These are phyloP conservation scores for Eueides isabella DNA, from an alignment of 1,140 invertebrate species.

Conservation along the genomic window DNA sequence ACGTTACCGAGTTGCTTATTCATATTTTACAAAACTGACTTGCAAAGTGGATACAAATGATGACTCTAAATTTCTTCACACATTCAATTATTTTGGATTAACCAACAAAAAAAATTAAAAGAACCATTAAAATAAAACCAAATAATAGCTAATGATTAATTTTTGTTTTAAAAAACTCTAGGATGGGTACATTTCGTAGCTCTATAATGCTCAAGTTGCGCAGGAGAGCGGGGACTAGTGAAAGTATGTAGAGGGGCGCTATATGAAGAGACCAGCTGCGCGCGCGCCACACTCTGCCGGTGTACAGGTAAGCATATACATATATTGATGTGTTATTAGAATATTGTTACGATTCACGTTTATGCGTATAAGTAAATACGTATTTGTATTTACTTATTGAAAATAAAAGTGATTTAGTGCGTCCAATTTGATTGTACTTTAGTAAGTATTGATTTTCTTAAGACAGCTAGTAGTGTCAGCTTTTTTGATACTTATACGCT, in stretches of 20 bases:
- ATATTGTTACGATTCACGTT: background rate
- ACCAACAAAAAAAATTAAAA: background rate
- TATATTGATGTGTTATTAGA: background rate
- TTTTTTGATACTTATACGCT: background rate
- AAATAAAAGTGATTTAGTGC: background rate
- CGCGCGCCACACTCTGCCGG: conserved; percentile 69
- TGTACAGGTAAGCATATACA: conserved; percentile 57
- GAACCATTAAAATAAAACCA: background rate
- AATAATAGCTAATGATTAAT: background rate
- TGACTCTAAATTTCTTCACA: background rate
- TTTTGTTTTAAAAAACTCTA: background rate
- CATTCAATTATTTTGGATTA: background rate
- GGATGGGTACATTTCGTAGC: conserved; percentile 52
- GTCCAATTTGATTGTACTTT: background rate
- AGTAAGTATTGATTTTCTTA: background rate
- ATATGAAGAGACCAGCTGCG: conserved; percentile 54
- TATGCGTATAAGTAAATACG: too few species aligned
- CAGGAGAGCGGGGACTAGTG: conserved; percentile 58
- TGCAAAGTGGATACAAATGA: too few species aligned
- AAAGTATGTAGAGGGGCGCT: conserved; percentile 59
- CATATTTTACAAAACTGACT: too few species aligned
- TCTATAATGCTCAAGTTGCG: conserved; percentile 27
- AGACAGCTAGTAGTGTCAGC: too few species aligned
- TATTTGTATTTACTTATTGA: background rate
- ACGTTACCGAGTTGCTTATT: too few species aligned